Percentiles rank a stretch among this genome's conserved stretches.
phyloP scores from a whole-genome alignment of 2,888 invertebrate genomes.

The Eupithecia vulgata region DNA sequence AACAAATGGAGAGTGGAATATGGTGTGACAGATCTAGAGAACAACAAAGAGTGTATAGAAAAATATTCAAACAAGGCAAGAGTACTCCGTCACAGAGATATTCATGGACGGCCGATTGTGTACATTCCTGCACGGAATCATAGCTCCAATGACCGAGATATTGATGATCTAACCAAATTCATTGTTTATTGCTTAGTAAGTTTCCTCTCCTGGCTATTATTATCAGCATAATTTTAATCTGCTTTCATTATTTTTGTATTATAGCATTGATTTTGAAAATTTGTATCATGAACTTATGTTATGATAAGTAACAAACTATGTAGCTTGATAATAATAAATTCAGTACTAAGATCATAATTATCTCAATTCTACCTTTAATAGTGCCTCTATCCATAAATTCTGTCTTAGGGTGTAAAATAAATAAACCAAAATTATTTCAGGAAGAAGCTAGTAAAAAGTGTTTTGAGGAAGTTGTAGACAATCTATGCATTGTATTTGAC shows the following conservation, averaged over 20 bases:
- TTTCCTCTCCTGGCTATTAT: neutral
- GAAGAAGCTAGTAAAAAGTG: conserved; percentile 91
- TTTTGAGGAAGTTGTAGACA: conserved; percentile 91
- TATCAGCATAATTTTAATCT: no score
- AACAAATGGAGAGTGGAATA: conserved; percentile 91
- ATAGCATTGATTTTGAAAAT: neutral
- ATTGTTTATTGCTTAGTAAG: conserved; percentile 90
- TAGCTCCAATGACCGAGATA: conserved; percentile 87
- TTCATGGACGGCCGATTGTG: conserved; percentile 89
- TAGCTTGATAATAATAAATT: no score
- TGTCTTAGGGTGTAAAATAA: neutral
- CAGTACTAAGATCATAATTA: no score
- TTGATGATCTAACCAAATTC: conserved; percentile 90
- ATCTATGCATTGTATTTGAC: conserved; percentile 91
- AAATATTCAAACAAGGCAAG: conserved; percentile 87
- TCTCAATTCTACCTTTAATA: neutral
- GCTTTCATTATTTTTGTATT: no score
- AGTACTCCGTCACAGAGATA: conserved; percentile 88
- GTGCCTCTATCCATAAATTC: neutral
- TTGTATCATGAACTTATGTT: no score
- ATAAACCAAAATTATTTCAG: conserved; percentile 62
- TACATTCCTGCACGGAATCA: conserved; percentile 92
- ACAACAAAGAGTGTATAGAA: conserved; percentile 81
- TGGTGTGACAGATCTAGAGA: conserved; percentile 85
- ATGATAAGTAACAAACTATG: no score